Percentiles rank a stretch among this genome's conserved stretches.
Evolutionary conservation across 2,888 invertebrate species (phyloP).

Genomic region (Ectemnius cavifrons): DNA sequence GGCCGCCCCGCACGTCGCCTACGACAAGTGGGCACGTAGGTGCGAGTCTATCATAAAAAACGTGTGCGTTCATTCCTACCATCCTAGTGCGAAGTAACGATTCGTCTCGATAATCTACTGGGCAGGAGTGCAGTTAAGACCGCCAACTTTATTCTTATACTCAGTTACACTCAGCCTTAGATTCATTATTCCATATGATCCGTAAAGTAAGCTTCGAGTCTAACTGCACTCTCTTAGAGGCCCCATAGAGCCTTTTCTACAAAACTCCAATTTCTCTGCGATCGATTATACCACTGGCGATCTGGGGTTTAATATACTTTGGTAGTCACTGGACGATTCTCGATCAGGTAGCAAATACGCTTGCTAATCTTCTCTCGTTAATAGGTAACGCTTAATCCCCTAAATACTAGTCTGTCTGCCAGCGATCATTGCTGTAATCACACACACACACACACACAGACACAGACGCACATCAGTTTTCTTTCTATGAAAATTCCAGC

Average conservation of each 20-base stretch:
- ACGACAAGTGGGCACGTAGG: constrained; percentile 28
- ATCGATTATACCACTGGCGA: constrained; percentile 26
- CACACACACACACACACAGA: not conserved
- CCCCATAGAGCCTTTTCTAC: no score
- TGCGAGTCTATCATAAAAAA: constrained; percentile 55
- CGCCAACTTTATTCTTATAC: no score
- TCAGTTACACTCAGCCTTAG: no score
- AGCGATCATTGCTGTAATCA: not conserved
- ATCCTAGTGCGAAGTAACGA: constrained; percentile 52
- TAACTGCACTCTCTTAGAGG: no score
- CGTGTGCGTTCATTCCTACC: constrained; percentile 60
- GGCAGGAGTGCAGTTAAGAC: no score
- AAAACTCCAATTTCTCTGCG: constrained; percentile 9
- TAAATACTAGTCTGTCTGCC: constrained; percentile 4
- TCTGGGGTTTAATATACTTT: constrained; percentile 26
- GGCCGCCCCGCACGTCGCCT: constrained; percentile 3
- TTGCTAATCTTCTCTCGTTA: constrained; percentile 21
- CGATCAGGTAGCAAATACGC: constrained; percentile 50
- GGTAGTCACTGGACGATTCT: constrained; percentile 57
- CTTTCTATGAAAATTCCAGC: no score
- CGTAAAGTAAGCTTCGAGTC: no score
- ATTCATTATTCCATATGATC: no score
- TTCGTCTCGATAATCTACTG: not conserved
- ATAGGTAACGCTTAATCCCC: constrained; percentile 7
- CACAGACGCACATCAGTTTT: no score